Percentiles rank a stretch among this genome's conserved stretches.
phyloP scores from a whole-genome alignment of 2,797 vertebrate species.

The Ibycter americanus region DNA sequence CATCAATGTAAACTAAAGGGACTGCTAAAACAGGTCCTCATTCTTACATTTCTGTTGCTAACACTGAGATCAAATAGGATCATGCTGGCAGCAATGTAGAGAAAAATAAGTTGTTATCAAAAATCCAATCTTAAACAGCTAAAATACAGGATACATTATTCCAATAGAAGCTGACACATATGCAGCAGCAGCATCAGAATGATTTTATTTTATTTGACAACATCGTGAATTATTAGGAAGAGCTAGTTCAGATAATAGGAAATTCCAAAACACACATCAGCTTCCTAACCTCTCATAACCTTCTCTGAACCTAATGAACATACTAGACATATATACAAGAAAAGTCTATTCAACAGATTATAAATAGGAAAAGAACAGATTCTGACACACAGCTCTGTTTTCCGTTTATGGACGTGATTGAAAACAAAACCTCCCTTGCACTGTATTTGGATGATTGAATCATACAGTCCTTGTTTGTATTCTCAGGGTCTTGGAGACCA shows the following conservation, averaged over 20 bases:
- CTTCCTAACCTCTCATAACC: not conserved
- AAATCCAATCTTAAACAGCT: not conserved
- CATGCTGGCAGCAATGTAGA: not conserved
- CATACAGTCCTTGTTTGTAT: rapidly evolving
- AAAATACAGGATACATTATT: not conserved
- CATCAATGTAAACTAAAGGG: not conserved
- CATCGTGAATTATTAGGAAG: not conserved
- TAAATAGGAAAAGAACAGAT: not conserved
- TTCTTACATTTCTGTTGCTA: not conserved
- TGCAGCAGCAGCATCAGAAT: not conserved
- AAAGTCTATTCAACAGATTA: not conserved
- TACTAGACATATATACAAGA: not conserved
- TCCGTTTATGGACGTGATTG: not conserved
- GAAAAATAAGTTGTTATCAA: not conserved
- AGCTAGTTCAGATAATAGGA: not conserved
- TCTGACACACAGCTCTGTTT: not conserved
- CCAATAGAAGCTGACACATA: not conserved
- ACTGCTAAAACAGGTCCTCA: not conserved
- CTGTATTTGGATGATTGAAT: not conserved
- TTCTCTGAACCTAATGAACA: not conserved
- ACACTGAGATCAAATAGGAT: not conserved
- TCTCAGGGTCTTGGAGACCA: not conserved
- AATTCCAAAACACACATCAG: not conserved
- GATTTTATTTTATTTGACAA: not conserved
- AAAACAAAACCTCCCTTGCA: not conserved